Conservation (phyloP, 2,797 vertebrate species). For the Catamblyrhynchus diadema region DNA sequence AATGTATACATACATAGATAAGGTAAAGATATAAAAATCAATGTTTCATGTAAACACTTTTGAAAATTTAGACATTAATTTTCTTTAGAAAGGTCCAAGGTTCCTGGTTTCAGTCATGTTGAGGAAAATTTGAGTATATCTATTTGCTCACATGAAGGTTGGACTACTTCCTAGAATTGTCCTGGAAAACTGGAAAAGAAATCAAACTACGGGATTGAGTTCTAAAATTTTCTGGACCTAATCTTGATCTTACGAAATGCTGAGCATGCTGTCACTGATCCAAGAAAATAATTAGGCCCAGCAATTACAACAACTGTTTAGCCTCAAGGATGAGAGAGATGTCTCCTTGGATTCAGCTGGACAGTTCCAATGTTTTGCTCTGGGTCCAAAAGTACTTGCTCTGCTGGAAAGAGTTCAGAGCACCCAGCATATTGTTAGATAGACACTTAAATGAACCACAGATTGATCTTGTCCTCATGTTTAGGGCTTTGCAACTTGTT, state of each 20-base stretch:
- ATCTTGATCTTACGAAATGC: constrained; percentile 34
- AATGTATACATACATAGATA: neutral
- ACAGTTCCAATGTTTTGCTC: neutral
- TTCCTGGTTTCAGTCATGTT: neutral
- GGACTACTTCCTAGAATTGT: neutral
- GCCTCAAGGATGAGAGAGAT: constrained; percentile 17
- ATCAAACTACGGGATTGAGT: neutral
- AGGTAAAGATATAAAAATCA: neutral
- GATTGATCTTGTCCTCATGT: neutral
- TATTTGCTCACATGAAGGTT: neutral
- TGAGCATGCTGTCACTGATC: neutral
- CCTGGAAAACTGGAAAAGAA: constrained; percentile 21
- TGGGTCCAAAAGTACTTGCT: neutral
- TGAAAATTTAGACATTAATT: neutral
- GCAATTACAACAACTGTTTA: constrained; percentile 34
- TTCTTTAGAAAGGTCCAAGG: neutral
- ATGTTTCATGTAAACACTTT: neutral
- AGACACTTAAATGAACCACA: neutral
- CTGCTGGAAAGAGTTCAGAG: neutral
- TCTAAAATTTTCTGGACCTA: constrained; percentile 12
- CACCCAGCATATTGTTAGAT: neutral
- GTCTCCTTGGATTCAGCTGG: constrained; percentile 23
- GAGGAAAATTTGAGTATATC: neutral
- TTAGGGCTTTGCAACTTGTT: neutral
- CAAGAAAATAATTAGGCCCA: constrained; percentile 34